These are phyloP conservation scores for Desmophyllum pertusum DNA, from an alignment of 92 coral and sea anemone species.

Conservation along the genomic window DNA sequence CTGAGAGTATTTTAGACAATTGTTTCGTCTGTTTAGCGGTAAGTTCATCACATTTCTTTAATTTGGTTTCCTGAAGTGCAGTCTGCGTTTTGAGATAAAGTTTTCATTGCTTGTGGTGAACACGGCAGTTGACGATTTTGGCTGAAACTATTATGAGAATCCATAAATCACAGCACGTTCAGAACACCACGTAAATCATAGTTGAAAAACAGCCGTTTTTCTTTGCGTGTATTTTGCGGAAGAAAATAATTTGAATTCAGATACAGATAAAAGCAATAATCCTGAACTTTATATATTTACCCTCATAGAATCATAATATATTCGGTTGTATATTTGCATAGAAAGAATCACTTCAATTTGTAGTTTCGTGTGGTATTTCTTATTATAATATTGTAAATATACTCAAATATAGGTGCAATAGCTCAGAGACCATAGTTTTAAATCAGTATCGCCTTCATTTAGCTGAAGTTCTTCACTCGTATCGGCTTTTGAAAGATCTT, in stretches of 20 bases:
- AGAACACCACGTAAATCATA: not conserved
- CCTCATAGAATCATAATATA: constrained; percentile 5
- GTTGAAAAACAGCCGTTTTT: not conserved
- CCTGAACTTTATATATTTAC: not conserved
- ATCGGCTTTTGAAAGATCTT: not conserved
- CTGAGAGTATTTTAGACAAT: not conserved
- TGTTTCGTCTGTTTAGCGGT: not conserved
- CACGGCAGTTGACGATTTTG: not conserved
- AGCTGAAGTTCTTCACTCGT: not conserved
- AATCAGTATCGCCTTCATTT: not conserved
- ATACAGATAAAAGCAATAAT: not conserved
- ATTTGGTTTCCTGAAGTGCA: not conserved
- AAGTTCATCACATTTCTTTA: constrained; percentile 1
- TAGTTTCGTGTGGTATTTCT: not conserved
- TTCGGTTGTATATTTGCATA: constrained; percentile 25
- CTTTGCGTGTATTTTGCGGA: not conserved
- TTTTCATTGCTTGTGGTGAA: constrained; percentile 16
- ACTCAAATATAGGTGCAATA: not conserved
- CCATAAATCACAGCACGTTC: not conserved
- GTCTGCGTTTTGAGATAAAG: not conserved
- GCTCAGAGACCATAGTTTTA: no score
- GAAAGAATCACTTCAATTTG: not conserved
- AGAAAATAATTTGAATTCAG: not conserved
- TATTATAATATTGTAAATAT: not conserved
- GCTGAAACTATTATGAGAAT: constrained; percentile 5